Base-by-base conservation (phyloP, 2,797 vertebrate genomes). In the Liasis olivaceus region DNA sequence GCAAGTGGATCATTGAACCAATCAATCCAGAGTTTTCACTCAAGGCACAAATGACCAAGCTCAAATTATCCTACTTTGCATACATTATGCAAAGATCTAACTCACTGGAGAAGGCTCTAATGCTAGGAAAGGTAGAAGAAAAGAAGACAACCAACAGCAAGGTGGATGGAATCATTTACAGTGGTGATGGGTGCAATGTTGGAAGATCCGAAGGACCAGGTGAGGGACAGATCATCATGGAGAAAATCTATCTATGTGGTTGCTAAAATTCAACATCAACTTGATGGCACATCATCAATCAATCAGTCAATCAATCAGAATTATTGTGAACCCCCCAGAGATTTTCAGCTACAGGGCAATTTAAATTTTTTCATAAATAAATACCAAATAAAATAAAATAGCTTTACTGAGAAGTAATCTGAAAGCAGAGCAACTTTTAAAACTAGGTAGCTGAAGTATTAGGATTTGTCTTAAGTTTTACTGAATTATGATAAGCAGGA, bases 401-500 rank as follows among this genome's bases (percentile, higher is more conserved):
- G 59, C 77, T 8, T 4, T 26, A 92, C 22, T 28, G 31, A 59
- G 85, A 91, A 59, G 85, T 54, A 5, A n/a, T 87, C 77, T 91
- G 13, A 6, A 90, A 2, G 1, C 66, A 31, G 11, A 1, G 3
- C 22, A 87, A 66, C 42, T 92, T 90, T 58, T 54, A 91, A 89
- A 87, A 12, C 0, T 17, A 64, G 15, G 69, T 54, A 12, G 0
- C 17, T 85, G 69, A 77, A 77, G 47, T 81, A 47, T 47, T 81
- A 47, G 72, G 22, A 81, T 47, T 24, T 81, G 12, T 14, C 59
- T 64, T 66, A 24, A 66, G 63, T 66, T 58, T 54, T 60, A 60
- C 36, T 86, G 13, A 0, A 0, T 0, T 90, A 42, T 59, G 54
- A 0, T 0, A 0, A 26, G 17, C 28, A 64, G 0, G 81, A 42